Evolutionary conservation across 2,113 vertebrate species (phyloP).

Genomic region (Platysternon megacephalum): DNA sequence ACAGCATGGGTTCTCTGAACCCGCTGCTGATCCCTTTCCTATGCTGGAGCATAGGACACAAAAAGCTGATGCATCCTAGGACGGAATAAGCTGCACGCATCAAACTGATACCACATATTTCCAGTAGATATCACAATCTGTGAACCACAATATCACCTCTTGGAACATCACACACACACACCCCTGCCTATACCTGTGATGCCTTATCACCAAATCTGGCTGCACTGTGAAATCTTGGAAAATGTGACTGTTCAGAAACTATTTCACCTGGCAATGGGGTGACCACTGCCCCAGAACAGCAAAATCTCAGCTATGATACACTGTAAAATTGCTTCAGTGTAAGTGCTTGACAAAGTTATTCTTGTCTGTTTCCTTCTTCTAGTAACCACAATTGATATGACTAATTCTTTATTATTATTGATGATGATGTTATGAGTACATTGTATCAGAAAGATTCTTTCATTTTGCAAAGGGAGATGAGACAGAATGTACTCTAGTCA

Average conservation of each 20-base stretch:
- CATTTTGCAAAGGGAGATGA: not conserved
- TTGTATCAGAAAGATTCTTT: slow-evolving; percentile 35
- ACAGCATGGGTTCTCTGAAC: not conserved
- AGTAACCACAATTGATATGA: not conserved
- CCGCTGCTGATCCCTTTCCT: not conserved
- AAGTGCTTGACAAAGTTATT: slow-evolving; percentile 25
- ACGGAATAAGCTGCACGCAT: not conserved
- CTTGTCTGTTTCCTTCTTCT: not conserved
- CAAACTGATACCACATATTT: not conserved
- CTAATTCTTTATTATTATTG: not conserved
- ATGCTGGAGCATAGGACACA: not conserved
- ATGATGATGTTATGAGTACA: slow-evolving; percentile 42
- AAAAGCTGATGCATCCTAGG: too few relatives aligned
- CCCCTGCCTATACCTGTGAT: not conserved
- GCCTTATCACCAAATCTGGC: not conserved
- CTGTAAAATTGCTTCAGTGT: fast-evolving
- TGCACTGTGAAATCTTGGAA: not conserved
- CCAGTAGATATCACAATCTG: not conserved
- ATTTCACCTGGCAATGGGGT: not conserved
- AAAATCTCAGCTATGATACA: not conserved
- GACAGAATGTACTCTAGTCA: slow-evolving; percentile 22
- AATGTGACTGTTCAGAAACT: not conserved
- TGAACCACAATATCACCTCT: not conserved
- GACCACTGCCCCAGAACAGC: not conserved
- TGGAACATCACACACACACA: not conserved